Evolutionary conservation across 2,797 vertebrate species (phyloP).

Genomic region (Enteromius anoplus): DNA sequence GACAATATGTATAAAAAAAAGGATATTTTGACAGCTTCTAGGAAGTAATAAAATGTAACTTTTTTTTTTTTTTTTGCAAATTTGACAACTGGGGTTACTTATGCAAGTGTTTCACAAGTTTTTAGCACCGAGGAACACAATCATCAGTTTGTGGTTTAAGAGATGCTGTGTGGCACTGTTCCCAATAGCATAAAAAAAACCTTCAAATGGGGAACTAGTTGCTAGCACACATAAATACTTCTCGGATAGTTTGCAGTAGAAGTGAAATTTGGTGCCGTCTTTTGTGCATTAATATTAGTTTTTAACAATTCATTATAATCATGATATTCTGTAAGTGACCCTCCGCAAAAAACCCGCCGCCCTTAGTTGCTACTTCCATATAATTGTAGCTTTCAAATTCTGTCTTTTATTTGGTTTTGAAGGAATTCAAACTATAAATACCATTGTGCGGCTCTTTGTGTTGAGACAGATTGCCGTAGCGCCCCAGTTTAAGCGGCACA

Average conservation of each 20-base stretch:
- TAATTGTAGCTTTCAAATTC: no score
- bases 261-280: not conserved
- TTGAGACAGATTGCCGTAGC: no score
- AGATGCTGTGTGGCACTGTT: not conserved
- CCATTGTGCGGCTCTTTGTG: no score
- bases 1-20: not conserved
- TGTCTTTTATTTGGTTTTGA: no score
- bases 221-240: not conserved
- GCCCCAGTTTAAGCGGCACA: no score
- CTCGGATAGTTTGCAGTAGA: not conserved
- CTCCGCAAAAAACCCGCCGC: not conserved
- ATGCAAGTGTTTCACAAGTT: not conserved
- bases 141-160: not conserved
- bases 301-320: not conserved
- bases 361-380: not conserved
- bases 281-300: not conserved
- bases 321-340: not conserved
- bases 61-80: not conserved
- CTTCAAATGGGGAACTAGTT: not conserved
- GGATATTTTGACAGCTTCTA: not conserved
- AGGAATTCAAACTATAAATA: no score
- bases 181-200: not conserved
- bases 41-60: not conserved
- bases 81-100: not conserved
- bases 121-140: not conserved